A percentile compares a stretch with the other conserved stretches of the same genome.
These are phyloP conservation scores for Echinometra lucunter DNA, from an alignment of 53 echinoderm and acorn worm genomes.

Conservation along the genomic window DNA sequence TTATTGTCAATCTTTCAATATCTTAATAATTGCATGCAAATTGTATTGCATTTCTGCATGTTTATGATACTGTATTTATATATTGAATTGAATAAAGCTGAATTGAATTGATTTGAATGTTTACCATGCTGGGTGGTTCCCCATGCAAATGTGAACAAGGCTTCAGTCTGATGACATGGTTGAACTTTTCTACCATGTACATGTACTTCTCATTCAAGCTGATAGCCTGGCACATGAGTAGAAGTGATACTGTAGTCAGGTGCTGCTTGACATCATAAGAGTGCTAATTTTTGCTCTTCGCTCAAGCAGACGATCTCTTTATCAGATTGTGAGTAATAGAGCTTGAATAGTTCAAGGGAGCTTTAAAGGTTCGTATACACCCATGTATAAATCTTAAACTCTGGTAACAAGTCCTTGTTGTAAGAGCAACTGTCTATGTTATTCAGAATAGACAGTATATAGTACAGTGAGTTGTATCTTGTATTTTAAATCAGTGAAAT, in stretches of 20 bases:
- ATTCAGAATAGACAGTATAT: no score
- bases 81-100: no score
- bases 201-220: neutral
- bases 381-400: neutral
- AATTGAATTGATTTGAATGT: no score
- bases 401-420: neutral
- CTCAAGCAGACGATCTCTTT: constrained; percentile 13
- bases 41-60: no score
- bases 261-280: constrained; percentile 30
- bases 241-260: constrained; percentile 45
- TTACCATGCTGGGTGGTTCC: no score
- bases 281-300: constrained; percentile 9
- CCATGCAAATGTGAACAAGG: no score
- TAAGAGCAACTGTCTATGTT: neutral
- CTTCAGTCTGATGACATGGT: neutral
- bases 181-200: constrained; percentile 10
- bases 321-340: constrained; percentile 3
- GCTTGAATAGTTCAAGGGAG: constrained; percentile 11
- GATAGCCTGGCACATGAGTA: neutral
- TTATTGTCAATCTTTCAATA: no score
- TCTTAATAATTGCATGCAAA: no score
- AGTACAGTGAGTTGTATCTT: no score
- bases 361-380: neutral
- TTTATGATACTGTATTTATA: no score
- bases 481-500: no score